Base-by-base conservation (phyloP, 2,797 vertebrate genomes). In the Scolopax rusticola region DNA sequence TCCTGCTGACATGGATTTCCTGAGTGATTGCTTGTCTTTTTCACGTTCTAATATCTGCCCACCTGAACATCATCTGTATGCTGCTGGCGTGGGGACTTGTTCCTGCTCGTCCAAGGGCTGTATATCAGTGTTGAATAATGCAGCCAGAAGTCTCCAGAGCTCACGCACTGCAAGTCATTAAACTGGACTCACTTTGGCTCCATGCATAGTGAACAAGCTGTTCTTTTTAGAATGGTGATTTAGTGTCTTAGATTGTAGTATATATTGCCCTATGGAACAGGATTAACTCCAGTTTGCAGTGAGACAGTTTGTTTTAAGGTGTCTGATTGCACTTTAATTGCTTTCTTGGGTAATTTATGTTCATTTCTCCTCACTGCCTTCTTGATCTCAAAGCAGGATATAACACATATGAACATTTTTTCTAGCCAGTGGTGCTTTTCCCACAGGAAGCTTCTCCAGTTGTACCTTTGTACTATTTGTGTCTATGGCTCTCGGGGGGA, bases 171-270 rank as follows among this genome's bases (percentile, higher is more conserved):
- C 68, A 83, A 88, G 83, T 88, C 53, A 90, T 94, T 96, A 67
- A 88, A 73, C 76, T 78, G 53, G 53, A 81, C 43, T 75, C 83
- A 84, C 57, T 82, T 82, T 77, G 56, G 15, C 69, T 80, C 30
- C 28, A 41, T 38, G 57, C 40, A 59, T 32, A n/a, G 53, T 64
- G 57, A 85, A 51, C 68, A 81, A 91, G 43, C 15, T 94, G 65
- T 93, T 84, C 80, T 80, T 90, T 77, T 67, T 53, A 59, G 86
- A 90, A 53, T 30, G 74, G 47, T 71, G 65, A 86, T 88, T 90
- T 85, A 80, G n/a, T 84, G 32, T 36, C 63, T 69, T 21, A 11
- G 36, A 12, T 6, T 76, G 53, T 45, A 89, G 70, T 75, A 84
- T 92, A 84, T 87, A 41, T 15, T 82, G 41, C 33, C 3, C 0